Conservation (phyloP, 2,797 vertebrate species). For the Platalea minor region DNA sequence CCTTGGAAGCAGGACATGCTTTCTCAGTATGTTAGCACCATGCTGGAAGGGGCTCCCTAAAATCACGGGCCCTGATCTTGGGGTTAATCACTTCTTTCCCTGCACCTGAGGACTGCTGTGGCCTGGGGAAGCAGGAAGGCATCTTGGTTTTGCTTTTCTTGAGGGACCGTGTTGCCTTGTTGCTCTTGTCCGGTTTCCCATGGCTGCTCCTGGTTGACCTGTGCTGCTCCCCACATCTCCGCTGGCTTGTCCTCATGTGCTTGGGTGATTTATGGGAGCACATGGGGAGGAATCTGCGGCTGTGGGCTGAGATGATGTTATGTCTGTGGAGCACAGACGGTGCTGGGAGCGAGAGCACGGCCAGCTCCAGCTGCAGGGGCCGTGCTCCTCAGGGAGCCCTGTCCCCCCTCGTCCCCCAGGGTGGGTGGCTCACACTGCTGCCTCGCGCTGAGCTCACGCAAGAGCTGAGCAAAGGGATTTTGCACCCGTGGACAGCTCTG, state of each 20-base stretch:
- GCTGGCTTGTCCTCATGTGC: background rate
- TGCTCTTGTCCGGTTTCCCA: accelerated
- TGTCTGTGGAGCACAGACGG: constrained; percentile 26
- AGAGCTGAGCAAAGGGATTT: background rate
- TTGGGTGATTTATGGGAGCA: background rate
- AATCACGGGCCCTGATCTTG: accelerated
- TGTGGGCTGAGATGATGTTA: constrained; percentile 55
- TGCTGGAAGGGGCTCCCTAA: background rate
- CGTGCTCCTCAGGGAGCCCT: background rate
- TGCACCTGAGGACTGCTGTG: background rate
- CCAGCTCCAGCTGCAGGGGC: constrained; percentile 37
- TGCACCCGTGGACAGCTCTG: background rate
- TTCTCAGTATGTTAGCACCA: background rate
- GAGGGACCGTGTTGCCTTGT: background rate
- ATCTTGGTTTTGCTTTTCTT: background rate
- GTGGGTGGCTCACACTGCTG: background rate
- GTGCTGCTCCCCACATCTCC: background rate
- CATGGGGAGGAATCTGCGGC: background rate
- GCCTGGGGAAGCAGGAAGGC: background rate
- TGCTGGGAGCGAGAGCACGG: background rate
- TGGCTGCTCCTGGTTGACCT: background rate
- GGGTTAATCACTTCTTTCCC: background rate
- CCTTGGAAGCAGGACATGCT: background rate
- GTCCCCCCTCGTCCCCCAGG: accelerated
- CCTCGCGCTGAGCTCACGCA: background rate